phyloP scores from a whole-genome alignment of 2,113 vertebrate genomes.

The Merops nubicus region DNA sequence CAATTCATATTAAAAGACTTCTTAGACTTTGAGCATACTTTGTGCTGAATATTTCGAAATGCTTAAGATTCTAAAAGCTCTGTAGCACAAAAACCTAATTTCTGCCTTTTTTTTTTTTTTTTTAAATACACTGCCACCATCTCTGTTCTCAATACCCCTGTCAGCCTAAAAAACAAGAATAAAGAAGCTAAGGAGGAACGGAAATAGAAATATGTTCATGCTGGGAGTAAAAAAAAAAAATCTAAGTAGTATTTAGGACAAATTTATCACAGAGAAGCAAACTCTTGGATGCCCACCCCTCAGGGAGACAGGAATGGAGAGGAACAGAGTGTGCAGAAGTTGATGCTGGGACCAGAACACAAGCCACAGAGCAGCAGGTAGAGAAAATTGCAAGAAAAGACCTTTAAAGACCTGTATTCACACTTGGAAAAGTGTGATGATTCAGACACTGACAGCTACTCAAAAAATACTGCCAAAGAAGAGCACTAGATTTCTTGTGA shows the following conservation, averaged over 20 bases:
- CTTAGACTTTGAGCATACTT: neutral
- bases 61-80: neutral
- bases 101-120: neutral
- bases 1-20: neutral
- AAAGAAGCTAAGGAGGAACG: neutral
- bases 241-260: neutral
- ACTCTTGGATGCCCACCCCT: neutral
- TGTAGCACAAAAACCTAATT: neutral
- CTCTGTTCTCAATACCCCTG: neutral
- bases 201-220: neutral
- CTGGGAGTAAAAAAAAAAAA: neutral
- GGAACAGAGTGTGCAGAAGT: neutral
- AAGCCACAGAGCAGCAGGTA: neutral
- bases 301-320: neutral
- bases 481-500: neutral
- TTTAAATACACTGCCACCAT: neutral
- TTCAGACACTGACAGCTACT: conserved; percentile 18
- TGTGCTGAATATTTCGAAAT: neutral
- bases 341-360: neutral
- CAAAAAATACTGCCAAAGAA: conserved; percentile 12
- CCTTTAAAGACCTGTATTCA: neutral
- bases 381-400: conserved; percentile 11
- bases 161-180: neutral
- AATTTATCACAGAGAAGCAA: neutral
- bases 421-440: conserved; percentile 11